phyloP scores from a whole-genome alignment of 2,888 invertebrate genomes.

The Drosophila suboccidentalis region DNA sequence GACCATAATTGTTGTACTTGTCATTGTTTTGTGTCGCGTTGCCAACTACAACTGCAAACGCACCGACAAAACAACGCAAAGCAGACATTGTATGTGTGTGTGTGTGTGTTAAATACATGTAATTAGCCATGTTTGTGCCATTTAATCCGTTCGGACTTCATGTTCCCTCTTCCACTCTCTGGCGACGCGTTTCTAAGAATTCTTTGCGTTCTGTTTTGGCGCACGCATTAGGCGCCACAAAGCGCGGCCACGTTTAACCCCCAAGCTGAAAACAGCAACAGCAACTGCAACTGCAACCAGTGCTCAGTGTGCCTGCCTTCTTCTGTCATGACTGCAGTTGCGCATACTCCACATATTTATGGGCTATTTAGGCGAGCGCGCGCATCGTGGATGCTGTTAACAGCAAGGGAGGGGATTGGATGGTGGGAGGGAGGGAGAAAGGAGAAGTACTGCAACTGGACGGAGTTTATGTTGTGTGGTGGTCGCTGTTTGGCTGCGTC shows the following conservation, averaged over 20 bases:
- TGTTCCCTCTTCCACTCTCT: conserved; percentile 37
- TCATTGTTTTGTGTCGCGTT: conserved; percentile 70
- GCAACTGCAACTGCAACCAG: conserved; percentile 3
- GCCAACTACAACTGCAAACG: conserved; percentile 64
- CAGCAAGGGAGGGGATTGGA: neutral
- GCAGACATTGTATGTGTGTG: conserved; percentile 30
- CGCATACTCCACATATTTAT: conserved; percentile 81
- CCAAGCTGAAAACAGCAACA: conserved; percentile 58
- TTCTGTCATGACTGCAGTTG: conserved; percentile 30
- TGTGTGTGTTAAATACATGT: conserved; percentile 77
- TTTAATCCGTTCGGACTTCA: conserved; percentile 73
- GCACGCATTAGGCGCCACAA: conserved; percentile 79
- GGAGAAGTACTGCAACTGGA: conserved; percentile 11
- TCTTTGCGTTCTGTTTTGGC: conserved; percentile 79
- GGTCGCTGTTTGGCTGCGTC: conserved; percentile 44
- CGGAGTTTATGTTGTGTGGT: conserved; percentile 29
- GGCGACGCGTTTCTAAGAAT: conserved; percentile 78
- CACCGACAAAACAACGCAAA: conserved; percentile 42
- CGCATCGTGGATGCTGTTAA: conserved; percentile 58
- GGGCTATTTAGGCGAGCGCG: conserved; percentile 74
- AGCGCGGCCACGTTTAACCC: conserved; percentile 76
- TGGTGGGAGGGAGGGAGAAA: neutral
- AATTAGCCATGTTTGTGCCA: conserved; percentile 82
- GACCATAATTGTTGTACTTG: conserved; percentile 77
- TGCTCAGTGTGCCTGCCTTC: neutral